Base-by-base conservation (phyloP, 2,888 invertebrate species). In the Platerodrilus igneus region DNA sequence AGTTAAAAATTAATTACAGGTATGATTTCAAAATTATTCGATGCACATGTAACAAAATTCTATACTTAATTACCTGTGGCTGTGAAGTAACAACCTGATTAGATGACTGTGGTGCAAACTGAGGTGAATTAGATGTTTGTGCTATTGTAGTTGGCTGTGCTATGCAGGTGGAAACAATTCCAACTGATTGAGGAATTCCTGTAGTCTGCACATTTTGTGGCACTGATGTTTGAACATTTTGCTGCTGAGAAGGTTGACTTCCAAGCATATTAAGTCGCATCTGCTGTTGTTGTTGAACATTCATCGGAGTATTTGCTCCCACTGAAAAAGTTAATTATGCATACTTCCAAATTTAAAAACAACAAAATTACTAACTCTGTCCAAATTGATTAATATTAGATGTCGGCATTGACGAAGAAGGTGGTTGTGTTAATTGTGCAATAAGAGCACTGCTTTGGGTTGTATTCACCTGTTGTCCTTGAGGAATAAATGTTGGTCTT, bases 381-480 rank as follows among this genome's bases (percentile, higher is more conserved):
- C 59, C 63, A 51, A 72, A 74, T 34, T 71, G 70, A 49, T 70
- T 69, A 14, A 73, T 72, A 4, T 55, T 57, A 30, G 62, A 53
- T 36, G 62, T 60, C 4, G 71, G 67, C 47, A 75, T 64, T 1
- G 72, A 66, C n/a, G n/a, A n/a, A 4, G 73, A 70, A 1, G 76
- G 75, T 2, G 78, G 77, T 48, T 74, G 74, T 1, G 74, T 74
- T 7, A 78, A 58, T 52, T 78, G 77, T 1, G 76, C 76, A 41
- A 78, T 75, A 2, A 78, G 63, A 2, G 77, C 75, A 50, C 74
- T 76, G 40, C 72, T 68, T 53, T 71, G 71, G 0, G 66, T 61
- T 11, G 68, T 66, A 46, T 61, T 65, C 8, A 45, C 53, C 22
- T 67, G 53, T 60, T 64, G 32, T 29, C 51, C 49, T 60, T 65